Conservation (phyloP, 2,888 invertebrate genomes). For the Athetis lepigone region DNA sequence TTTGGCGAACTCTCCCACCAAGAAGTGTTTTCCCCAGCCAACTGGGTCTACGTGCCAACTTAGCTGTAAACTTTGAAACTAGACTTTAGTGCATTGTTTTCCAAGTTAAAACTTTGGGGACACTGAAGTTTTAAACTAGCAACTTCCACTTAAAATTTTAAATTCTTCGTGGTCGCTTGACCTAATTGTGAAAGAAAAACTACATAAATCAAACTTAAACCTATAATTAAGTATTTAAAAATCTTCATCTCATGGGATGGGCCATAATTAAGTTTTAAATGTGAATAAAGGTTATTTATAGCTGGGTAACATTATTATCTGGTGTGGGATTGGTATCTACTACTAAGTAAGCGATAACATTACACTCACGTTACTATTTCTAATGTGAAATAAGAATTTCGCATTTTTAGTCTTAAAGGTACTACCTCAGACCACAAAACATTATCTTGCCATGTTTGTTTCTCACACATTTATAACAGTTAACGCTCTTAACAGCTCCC, state of each 20-base stretch:
- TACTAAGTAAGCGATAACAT: background rate
- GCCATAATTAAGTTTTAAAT: constrained; percentile 42
- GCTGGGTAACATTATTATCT: constrained; percentile 1
- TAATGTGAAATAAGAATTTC: background rate
- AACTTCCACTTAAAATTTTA: constrained; percentile 5
- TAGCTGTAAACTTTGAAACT: constrained; percentile 40
- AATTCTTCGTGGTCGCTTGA: background rate
- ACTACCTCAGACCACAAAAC: background rate
- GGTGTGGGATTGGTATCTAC: background rate
- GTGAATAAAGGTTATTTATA: constrained; percentile 32
- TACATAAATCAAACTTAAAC: background rate
- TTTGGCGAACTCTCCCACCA: constrained; percentile 35
- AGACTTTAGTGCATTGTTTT: constrained; percentile 29
- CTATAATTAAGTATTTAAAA: constrained; percentile 48
- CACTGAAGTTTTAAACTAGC: constrained; percentile 6
- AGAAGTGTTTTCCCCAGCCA: constrained; percentile 51
- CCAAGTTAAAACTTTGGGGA: constrained; percentile 18
- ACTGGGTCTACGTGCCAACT: constrained; percentile 52
- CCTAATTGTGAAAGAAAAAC: background rate
- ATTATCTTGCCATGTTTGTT: background rate
- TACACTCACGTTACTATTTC: background rate
- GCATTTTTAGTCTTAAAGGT: background rate
- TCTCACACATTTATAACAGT: background rate
- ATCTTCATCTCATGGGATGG: constrained; percentile 31
- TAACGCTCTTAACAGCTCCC: constrained; percentile 2